phyloP scores from a whole-genome alignment of 2,113 vertebrate genomes.

The Puffinus mauretanicus region DNA sequence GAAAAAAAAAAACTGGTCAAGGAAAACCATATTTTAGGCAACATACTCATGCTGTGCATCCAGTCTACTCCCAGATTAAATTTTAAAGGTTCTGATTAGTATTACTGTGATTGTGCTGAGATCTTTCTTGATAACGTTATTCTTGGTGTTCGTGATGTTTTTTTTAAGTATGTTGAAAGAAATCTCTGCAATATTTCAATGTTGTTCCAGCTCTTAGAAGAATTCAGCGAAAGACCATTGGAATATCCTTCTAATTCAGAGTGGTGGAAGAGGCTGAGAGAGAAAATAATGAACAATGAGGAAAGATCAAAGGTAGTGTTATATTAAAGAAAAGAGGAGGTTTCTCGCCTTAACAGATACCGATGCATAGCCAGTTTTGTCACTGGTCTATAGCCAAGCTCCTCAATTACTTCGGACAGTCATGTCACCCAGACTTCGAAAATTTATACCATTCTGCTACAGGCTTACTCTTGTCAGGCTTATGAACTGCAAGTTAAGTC shows the following conservation, averaged over 20 bases:
- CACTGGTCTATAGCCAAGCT: background rate
- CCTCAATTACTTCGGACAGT: background rate
- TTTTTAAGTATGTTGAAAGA: background rate
- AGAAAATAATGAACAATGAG: constrained; percentile 84
- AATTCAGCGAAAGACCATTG: constrained; percentile 75
- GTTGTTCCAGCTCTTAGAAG: constrained; percentile 79
- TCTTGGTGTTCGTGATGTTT: background rate
- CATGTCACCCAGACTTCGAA: background rate
- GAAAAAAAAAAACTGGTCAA: background rate
- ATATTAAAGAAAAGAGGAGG: background rate
- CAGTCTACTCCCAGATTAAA: background rate
- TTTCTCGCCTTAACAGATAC: background rate
- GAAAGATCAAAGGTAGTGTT: constrained; percentile 80
- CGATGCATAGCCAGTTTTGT: background rate
- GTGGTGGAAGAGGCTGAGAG: constrained; percentile 87
- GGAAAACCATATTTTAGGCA: background rate
- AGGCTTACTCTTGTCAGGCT: background rate
- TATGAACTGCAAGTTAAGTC: background rate
- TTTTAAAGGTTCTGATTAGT: background rate
- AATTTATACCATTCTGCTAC: background rate
- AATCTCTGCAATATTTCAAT: background rate
- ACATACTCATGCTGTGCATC: background rate
- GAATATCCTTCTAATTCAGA: constrained; percentile 78
- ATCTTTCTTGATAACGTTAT: background rate
- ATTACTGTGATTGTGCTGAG: background rate